Conservation (phyloP, 1,140 invertebrate genomes). For the Drosophila persimilis region DNA sequence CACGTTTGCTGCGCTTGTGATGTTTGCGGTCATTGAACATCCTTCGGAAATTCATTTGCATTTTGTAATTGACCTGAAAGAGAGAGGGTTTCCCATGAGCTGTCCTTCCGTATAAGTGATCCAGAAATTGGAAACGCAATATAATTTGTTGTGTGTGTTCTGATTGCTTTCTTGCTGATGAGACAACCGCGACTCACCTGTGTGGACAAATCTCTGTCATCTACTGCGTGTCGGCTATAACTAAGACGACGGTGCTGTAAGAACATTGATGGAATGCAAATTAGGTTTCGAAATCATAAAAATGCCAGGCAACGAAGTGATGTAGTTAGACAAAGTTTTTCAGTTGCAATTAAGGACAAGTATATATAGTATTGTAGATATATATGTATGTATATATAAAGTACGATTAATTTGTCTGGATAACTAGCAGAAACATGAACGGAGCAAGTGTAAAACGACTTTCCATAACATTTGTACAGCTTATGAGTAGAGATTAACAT, state of each 20-base stretch:
- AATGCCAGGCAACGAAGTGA: conserved; percentile 27
- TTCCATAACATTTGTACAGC: conserved; percentile 71
- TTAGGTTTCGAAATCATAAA: conserved; percentile 56
- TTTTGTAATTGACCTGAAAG: conserved; percentile 92
- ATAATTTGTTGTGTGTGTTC: background rate
- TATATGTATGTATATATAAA: conserved; percentile 17
- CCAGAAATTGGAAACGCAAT: background rate
- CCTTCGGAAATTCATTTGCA: conserved; percentile 94
- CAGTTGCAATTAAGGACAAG: conserved; percentile 26
- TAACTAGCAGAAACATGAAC: conserved; percentile 61
- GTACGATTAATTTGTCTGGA: conserved; percentile 44
- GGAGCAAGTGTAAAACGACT: conserved; percentile 52
- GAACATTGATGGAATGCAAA: conserved; percentile 65
- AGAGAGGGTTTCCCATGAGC: background rate
- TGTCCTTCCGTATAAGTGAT: background rate
- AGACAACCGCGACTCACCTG: conserved; percentile 83
- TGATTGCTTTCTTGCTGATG: background rate
- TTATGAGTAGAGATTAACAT: conserved; percentile 41
- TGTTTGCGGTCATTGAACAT: conserved; percentile 92
- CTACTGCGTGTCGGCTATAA: conserved; percentile 95
- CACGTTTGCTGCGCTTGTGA: conserved; percentile 91
- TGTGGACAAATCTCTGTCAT: conserved; percentile 93
- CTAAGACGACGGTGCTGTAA: conserved; percentile 93
- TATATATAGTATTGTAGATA: conserved; percentile 21
- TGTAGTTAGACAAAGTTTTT: conserved; percentile 30